Conservation (phyloP, 1,140 invertebrate genomes). For the Schlechtendalia chinensis region DNA sequence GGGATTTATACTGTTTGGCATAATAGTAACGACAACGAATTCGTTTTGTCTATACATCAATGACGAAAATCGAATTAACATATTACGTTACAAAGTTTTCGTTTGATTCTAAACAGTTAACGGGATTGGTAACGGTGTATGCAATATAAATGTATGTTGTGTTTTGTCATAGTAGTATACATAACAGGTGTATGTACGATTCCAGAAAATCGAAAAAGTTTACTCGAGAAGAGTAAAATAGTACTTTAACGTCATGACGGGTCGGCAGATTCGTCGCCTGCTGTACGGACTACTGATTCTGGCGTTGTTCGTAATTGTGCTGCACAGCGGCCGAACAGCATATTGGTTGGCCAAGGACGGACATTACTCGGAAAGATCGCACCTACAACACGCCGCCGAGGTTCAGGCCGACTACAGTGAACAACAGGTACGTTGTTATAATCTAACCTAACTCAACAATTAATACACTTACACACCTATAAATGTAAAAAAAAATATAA, state of each 20-base stretch:
- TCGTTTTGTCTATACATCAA: too few species aligned
- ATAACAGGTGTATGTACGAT: not conserved
- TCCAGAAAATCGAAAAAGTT: constrained; percentile 1
- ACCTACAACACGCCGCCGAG: not conserved
- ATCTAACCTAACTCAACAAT: too few species aligned
- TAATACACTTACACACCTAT: too few species aligned
- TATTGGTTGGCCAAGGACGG: constrained; percentile 21
- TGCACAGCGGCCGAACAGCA: constrained; percentile 27
- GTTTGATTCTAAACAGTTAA: too few species aligned
- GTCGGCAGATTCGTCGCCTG: constrained; percentile 32
- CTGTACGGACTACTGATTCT: constrained; percentile 28
- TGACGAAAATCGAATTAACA: too few species aligned
- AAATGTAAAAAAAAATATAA: too few species aligned
- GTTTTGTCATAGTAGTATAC: too few species aligned
- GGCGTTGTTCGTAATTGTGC: constrained; percentile 28
- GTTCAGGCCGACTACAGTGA: constrained; percentile 15
- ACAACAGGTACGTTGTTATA: constrained; percentile 8
- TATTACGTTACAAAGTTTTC: too few species aligned
- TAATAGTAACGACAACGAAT: too few species aligned
- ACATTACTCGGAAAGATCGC: not conserved
- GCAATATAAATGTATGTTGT: too few species aligned
- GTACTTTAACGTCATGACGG: constrained; percentile 14
- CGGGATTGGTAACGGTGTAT: too few species aligned
- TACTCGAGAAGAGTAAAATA: not conserved
- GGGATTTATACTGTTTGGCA: too few species aligned